These are phyloP conservation scores for Gastrophysa polygoni DNA, from an alignment of 2,888 invertebrate species.

Conservation along the genomic window DNA sequence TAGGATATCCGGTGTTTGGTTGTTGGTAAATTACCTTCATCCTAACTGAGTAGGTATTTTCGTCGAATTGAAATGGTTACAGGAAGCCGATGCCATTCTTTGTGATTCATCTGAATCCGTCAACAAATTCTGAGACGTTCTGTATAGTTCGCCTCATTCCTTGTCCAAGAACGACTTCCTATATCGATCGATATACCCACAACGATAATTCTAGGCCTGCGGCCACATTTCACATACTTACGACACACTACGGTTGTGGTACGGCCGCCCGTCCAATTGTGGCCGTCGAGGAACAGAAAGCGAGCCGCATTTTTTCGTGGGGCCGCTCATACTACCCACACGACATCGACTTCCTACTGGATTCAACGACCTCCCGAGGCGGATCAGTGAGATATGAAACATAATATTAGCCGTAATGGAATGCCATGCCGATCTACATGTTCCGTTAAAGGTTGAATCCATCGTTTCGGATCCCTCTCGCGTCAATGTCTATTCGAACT, in stretches of 20 bases:
- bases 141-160: no score
- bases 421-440: conserved; percentile 25
- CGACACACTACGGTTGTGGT: conserved; percentile 9
- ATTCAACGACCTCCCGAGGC: conserved; percentile 50
- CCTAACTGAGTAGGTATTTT: no score
- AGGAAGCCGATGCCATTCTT: no score
- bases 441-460: no score
- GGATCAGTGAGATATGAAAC: conserved; percentile 41
- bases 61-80: no score
- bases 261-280: conserved; percentile 17
- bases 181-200: no score
- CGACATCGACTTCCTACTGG: conserved; percentile 47
- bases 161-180: no score
- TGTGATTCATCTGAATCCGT: no score
- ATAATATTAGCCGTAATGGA: conserved; percentile 38
- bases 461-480: no score
- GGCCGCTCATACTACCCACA: conserved; percentile 40
- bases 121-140: no score
- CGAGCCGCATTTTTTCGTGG: conserved; percentile 28
- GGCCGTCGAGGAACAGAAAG: conserved; percentile 10
- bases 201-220: conserved; percentile 4
- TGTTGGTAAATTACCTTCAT: no score
- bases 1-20: no score
- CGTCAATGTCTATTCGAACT: conserved; percentile 33
- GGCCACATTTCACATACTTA: conserved; percentile 3